phyloP scores from a whole-genome alignment of 1,140 invertebrate species.

The Trissolcus basalis region DNA sequence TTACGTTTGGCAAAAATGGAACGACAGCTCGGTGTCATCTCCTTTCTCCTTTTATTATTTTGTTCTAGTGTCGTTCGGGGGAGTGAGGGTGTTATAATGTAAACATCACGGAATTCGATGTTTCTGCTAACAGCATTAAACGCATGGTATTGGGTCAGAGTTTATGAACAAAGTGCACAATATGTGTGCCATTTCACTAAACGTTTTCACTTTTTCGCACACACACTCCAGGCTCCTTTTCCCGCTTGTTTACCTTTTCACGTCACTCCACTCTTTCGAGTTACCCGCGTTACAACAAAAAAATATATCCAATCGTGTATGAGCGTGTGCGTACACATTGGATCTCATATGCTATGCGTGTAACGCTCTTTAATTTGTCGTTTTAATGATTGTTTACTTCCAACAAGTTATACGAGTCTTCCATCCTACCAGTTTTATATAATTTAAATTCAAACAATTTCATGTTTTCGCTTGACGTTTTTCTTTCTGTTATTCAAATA shows the following conservation, averaged over 20 bases:
- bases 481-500: no score
- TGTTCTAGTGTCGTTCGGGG: not conserved
- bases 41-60: not conserved
- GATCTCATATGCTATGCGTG: conserved; percentile 2
- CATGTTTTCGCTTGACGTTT: no score
- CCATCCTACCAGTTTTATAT: conserved; percentile 3
- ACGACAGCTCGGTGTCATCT: not conserved
- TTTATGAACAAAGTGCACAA: not conserved
- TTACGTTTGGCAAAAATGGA: conserved; percentile 6
- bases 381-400: conserved; percentile 10
- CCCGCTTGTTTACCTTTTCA: no score
- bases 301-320: no score
- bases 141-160: not conserved
- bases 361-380: conserved; percentile 17
- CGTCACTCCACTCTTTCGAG: no score
- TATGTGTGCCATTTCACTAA: not conserved
- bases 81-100: not conserved
- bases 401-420: not conserved
- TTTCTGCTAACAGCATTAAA: no score
- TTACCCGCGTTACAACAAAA: no score
- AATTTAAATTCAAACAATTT: not conserved
- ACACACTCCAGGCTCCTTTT: no score
- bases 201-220: no score
- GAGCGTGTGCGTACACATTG: not conserved
- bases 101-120: not conserved